These are phyloP conservation scores for Lobophora halterata DNA, from an alignment of 2,888 invertebrate species.

Conservation along the genomic window DNA sequence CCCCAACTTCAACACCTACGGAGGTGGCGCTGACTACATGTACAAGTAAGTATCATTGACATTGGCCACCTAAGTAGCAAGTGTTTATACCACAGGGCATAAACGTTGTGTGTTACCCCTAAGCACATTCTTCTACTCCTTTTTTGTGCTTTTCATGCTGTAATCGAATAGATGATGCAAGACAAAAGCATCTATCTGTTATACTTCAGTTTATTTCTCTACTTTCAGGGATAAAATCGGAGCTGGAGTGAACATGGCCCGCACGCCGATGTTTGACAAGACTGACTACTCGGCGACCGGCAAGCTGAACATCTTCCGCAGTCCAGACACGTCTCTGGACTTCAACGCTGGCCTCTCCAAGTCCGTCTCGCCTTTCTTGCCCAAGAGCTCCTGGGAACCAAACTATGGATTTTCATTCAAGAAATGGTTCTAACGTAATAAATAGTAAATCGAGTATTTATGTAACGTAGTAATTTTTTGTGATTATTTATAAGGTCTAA, in stretches of 20 bases:
- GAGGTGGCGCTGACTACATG: conserved; percentile 53
- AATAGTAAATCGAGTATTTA: too few relatives aligned
- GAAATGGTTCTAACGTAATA: conserved; percentile 37
- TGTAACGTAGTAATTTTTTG: too few relatives aligned
- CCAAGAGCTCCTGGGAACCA: conserved; percentile 42
- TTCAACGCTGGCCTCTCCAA: conserved; percentile 46
- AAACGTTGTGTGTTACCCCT: too few relatives aligned
- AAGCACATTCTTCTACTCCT: too few relatives aligned
- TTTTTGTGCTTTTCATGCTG: too few relatives aligned
- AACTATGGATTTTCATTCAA: conserved; percentile 36
- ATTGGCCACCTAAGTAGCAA: too few relatives aligned
- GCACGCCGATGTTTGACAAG: conserved; percentile 40
- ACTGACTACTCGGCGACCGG: conserved; percentile 47
- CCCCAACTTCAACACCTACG: conserved; percentile 55
- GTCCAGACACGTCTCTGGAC: conserved; percentile 40
- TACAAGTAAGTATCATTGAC: conserved; percentile 44
- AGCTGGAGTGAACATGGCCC: conserved; percentile 39
- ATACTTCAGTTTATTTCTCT: neutral
- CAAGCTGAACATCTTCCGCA: conserved; percentile 45
- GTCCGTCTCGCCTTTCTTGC: conserved; percentile 42
- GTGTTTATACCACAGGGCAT: too few relatives aligned
- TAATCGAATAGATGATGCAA: too few relatives aligned
- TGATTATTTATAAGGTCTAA: too few relatives aligned
- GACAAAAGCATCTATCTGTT: too few relatives aligned
- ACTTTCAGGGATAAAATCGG: conserved; percentile 42